Conservation (phyloP, 2,113 vertebrate genomes). For the Hassar affinis region DNA sequence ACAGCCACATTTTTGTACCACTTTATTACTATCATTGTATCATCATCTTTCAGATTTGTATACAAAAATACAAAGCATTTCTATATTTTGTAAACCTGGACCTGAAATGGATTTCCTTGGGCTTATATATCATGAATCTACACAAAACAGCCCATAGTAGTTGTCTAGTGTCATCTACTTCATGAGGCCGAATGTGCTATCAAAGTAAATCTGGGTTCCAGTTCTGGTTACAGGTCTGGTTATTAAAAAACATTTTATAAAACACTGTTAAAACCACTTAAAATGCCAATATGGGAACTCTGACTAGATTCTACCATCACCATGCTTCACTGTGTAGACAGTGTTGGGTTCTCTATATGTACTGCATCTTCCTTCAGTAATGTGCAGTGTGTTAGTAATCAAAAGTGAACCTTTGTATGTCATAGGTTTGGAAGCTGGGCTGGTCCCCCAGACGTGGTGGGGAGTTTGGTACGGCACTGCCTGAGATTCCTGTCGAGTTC, state of each 20-base stretch:
- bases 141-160: not conserved
- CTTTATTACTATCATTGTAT: not conserved
- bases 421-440: constrained; percentile 94
- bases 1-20: not conserved
- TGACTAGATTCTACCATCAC: not conserved
- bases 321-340: not conserved
- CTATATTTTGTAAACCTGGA: not conserved
- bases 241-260: not conserved
- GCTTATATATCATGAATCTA: not conserved
- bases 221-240: not conserved
- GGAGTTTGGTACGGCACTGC: constrained; percentile 87
- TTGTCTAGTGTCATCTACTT: not conserved
- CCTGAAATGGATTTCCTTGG: not conserved
- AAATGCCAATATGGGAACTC: not conserved
- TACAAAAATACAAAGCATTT: not conserved
- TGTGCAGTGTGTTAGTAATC: not conserved
- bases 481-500: constrained; percentile 96
- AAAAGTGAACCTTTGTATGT: not conserved
- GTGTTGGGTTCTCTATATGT: not conserved
- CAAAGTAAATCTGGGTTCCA: not conserved
- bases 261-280: not conserved
- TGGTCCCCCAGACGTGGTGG: constrained; percentile 91
- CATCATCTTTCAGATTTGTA: not conserved
- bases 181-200: not conserved
- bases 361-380: not conserved